phyloP scores from a whole-genome alignment of 2,888 invertebrate genomes.

The Baccha elongata region DNA sequence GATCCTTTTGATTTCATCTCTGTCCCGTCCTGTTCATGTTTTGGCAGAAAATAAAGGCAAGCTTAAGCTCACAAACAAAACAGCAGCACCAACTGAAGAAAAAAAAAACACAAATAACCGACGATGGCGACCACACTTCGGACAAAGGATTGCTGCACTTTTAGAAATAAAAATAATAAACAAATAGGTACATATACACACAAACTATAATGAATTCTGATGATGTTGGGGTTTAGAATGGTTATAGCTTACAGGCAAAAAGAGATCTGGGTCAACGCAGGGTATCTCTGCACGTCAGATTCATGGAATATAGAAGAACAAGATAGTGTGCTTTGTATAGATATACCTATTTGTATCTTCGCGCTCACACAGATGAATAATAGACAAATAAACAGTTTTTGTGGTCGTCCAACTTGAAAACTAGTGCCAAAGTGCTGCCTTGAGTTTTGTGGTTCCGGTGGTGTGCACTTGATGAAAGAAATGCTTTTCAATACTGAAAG shows the following conservation, averaged over 20 bases:
- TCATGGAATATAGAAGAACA: constrained; percentile 32
- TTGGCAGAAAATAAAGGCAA: constrained; percentile 50
- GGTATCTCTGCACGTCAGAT: constrained; percentile 11
- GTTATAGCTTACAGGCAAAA: constrained; percentile 9
- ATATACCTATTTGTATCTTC: constrained; percentile 30
- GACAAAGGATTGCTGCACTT: constrained; percentile 65
- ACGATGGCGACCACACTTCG: constrained; percentile 54
- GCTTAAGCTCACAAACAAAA: constrained; percentile 31
- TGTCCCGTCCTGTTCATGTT: constrained; percentile 18
- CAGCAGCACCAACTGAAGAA: neutral
- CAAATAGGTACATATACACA: neutral
- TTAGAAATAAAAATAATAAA: constrained; percentile 29
- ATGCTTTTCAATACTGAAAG: constrained; percentile 23
- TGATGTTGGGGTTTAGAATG: constrained; percentile 6
- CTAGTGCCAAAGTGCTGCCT: constrained; percentile 43
- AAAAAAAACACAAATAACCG: constrained; percentile 16
- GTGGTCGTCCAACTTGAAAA: constrained; percentile 55
- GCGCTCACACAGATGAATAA: constrained; percentile 57
- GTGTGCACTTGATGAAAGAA: constrained; percentile 1
- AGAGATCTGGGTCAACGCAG: constrained; percentile 53
- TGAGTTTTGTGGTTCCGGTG: constrained; percentile 17
- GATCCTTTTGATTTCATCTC: constrained; percentile 54
- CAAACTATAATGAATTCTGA: neutral
- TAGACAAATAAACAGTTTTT: constrained; percentile 66
- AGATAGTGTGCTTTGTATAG: constrained; percentile 9